Conservation (phyloP, 2,888 invertebrate genomes). For the Tribolium freemani region DNA sequence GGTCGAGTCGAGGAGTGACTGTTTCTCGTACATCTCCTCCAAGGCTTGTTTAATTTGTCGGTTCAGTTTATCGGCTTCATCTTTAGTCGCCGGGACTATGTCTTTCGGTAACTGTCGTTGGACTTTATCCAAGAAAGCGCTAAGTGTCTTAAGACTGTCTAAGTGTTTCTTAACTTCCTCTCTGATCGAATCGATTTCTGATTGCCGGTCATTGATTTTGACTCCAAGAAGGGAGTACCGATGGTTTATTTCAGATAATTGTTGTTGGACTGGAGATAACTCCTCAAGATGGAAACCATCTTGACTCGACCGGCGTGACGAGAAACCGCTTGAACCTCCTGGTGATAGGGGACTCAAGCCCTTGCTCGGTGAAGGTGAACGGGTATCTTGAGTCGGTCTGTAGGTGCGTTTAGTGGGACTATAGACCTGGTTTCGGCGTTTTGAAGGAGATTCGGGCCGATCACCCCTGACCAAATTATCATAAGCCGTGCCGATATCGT, state of each 20-base stretch:
- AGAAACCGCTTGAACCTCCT: conserved; percentile 93
- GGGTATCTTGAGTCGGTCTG: conserved; percentile 78
- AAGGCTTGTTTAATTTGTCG: conserved; percentile 85
- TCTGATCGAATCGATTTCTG: conserved; percentile 84
- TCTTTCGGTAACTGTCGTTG: conserved; percentile 90
- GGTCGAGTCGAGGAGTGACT: conserved; percentile 90
- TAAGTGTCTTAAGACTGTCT: conserved; percentile 84
- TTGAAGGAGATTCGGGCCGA: conserved; percentile 84
- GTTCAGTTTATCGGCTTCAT: conserved; percentile 91
- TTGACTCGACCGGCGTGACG: conserved; percentile 91
- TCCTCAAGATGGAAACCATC: conserved; percentile 92
- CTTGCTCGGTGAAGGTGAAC: conserved; percentile 88
- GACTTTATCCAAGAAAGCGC: conserved; percentile 89
- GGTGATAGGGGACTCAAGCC: conserved; percentile 84
- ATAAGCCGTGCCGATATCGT: conserved; percentile 89
- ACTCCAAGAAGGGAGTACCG: conserved; percentile 92
- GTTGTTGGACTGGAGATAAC: conserved; percentile 89
- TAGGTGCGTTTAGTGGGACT: conserved; percentile 87
- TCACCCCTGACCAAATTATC: conserved; percentile 84
- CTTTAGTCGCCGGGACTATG: conserved; percentile 82
- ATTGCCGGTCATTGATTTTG: conserved; percentile 88
- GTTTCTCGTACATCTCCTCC: conserved; percentile 94
- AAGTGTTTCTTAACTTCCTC: conserved; percentile 90
- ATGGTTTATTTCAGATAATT: conserved; percentile 94
- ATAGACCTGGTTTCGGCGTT: conserved; percentile 77